Evolutionary conservation across 2,888 invertebrate species (phyloP), one percentile per base, ranked within the genome.

Genomic region (Catocala fraxini): DNA sequence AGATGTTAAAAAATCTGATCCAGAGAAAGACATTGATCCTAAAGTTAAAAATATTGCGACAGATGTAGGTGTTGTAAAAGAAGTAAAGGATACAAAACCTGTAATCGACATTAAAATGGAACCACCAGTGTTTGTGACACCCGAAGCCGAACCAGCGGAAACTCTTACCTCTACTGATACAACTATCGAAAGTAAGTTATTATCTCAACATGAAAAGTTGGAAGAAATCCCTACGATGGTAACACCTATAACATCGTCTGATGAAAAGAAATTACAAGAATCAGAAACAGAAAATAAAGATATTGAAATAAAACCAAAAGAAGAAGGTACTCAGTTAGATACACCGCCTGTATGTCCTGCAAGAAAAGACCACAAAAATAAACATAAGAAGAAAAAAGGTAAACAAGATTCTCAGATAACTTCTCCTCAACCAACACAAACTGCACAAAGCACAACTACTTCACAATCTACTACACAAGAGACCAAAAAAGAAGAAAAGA

Each of bases 351-450:
- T 85, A 35, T 87, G 86, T 58, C 91, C 92, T 10, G 70, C 83
- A 42, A 87, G 91, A 78, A 91, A 87, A 81, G 92, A 92, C 54
- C 80, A 87, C 39, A 93, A 91, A 78, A 86, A 87, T 6, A 93
- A 92, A 83, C 77, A 85, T 7, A 93, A 92, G 78, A 93, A 91
- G 68, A 90, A 89, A 66, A 93, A 90, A 81, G 85, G 85, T 1
- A 90, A 89, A 70, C 87, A 87, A 71, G 88, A 90, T 34, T 51
- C 69, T 41, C 71, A 75, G 69, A 53, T 57, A 47, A 45, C 58
- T 0, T 12, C 62, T 41, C 53, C 62, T 41, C 53, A 53, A 33
- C 6, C 43, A 39, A n/a, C n/a, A n/a, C 51, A 51, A 46, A 39
- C 73, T 47, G 39, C 66, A 49, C 74, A 71, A 64, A 66, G 71